Percentiles rank a stretch among this genome's conserved stretches.
Conservation (phyloP, 2,888 invertebrate species). For the Rhorus exstirpatorius region DNA sequence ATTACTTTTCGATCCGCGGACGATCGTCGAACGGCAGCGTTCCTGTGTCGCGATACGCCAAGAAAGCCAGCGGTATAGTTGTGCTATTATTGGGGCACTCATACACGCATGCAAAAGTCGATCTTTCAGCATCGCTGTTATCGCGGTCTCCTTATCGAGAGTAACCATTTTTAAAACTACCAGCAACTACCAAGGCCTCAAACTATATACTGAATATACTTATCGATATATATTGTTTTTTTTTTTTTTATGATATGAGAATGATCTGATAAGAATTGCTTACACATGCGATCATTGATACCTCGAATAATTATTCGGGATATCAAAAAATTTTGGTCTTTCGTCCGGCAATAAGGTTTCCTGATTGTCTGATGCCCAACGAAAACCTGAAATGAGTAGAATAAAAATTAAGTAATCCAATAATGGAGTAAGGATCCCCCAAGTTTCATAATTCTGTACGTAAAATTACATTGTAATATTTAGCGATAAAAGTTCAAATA, state of each 20-base stretch:
- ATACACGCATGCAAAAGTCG: conserved; percentile 42
- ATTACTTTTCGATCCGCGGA: conserved; percentile 77
- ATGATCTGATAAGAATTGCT: conserved; percentile 9
- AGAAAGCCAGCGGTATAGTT: conserved; percentile 12
- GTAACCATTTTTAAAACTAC: conserved; percentile 47
- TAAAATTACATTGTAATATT: too few relatives aligned
- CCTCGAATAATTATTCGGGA: conserved; percentile 3
- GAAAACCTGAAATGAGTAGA: not conserved
- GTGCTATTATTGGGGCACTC: conserved; percentile 56
- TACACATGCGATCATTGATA: not conserved
- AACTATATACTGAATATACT: not conserved
- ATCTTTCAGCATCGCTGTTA: conserved; percentile 62
- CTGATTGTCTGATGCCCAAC: not conserved
- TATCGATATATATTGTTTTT: not conserved
- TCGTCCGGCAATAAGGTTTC: not conserved
- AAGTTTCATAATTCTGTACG: too few relatives aligned
- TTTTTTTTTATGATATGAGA: conserved; percentile 21
- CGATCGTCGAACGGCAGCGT: conserved; percentile 53
- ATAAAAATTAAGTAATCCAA: too few relatives aligned
- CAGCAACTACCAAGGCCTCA: conserved; percentile 28
- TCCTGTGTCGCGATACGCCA: conserved; percentile 11
- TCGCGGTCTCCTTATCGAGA: conserved; percentile 59
- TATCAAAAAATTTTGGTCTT: conserved; percentile 9
- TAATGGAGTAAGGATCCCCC: too few relatives aligned
- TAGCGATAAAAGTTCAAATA: too few relatives aligned